A percentile compares a stretch with the other conserved stretches of the same genome.
phyloP scores from a whole-genome alignment of 1,140 invertebrate genomes.

The Pantala flavescens region DNA sequence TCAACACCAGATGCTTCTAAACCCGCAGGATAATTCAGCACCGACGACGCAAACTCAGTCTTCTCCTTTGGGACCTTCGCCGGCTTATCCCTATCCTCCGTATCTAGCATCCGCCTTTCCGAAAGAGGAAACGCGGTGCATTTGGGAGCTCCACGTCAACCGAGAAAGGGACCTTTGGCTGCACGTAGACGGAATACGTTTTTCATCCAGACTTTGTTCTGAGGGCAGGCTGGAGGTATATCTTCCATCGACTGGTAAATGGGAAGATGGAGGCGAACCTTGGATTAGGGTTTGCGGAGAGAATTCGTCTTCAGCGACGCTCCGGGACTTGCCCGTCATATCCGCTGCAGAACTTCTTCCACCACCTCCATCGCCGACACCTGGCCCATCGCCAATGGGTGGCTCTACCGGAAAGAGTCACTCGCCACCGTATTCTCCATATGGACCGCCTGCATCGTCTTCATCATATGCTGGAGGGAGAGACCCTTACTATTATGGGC shows the following conservation, averaged over 20 bases:
- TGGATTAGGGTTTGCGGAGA: constrained; percentile 70
- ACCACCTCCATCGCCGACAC: constrained; percentile 33
- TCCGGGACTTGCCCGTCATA: constrained; percentile 64
- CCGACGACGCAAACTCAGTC: background rate
- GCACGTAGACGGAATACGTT: constrained; percentile 75
- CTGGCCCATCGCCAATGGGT: constrained; percentile 47
- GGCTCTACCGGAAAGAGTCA: constrained; percentile 24
- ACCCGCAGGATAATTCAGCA: background rate
- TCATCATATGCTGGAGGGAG: background rate
- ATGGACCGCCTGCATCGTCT: background rate
- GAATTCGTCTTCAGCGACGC: constrained; percentile 54
- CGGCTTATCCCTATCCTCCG: constrained; percentile 58
- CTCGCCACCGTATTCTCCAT: background rate
- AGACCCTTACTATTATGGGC: background rate
- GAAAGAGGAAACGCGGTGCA: constrained; percentile 67
- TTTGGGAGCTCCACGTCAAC: constrained; percentile 69
- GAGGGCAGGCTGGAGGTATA: constrained; percentile 76
- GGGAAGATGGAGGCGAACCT: constrained; percentile 50
- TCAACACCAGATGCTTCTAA: background rate
- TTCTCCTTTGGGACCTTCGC: constrained; percentile 72
- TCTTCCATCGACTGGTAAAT: constrained; percentile 31
- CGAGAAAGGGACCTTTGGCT: constrained; percentile 71
- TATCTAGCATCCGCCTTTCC: constrained; percentile 78
- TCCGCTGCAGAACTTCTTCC: constrained; percentile 56
- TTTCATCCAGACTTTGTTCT: constrained; percentile 65